A percentile compares a stretch with the other conserved stretches of the same genome.
phyloP scores from a whole-genome alignment of 2,797 vertebrate genomes.

The Tangara arthus region DNA sequence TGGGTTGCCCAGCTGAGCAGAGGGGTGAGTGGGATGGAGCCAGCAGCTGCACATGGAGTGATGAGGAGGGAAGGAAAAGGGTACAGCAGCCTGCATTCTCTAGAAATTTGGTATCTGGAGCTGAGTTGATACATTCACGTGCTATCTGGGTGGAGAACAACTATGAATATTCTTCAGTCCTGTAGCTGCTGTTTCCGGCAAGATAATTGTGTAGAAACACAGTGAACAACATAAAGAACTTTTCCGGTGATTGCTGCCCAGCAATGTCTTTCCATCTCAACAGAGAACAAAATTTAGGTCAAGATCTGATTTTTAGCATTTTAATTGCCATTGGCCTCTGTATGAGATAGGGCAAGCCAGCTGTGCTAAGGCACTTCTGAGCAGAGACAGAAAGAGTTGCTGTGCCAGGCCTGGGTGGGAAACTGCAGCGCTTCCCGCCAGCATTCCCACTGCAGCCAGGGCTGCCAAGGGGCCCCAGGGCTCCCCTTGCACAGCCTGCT shows the following conservation, averaged over 20 bases:
- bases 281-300: neutral
- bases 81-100: neutral
- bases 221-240: neutral
- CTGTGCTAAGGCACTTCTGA: neutral
- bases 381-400: neutral
- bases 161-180: neutral
- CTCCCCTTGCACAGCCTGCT: neutral
- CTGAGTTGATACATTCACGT: neutral
- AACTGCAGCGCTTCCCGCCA: neutral
- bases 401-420: neutral
- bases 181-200: neutral
- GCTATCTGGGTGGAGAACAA: neutral
- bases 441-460: neutral
- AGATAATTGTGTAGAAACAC: neutral
- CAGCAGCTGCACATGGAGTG: rapidly evolving
- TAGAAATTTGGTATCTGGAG: neutral
- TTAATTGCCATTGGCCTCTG: neutral
- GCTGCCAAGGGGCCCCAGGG: neutral
- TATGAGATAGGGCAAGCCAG: neutral
- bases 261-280: neutral
- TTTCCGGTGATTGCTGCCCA: neutral
- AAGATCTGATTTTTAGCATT: neutral
- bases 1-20: rapidly evolving
- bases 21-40: rapidly evolving
- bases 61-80: neutral